Evolutionary conservation across 2,113 vertebrate genomes (phyloP), one percentile per base, ranked within the genome.

Genomic region (Psittacula cyanocephala): DNA sequence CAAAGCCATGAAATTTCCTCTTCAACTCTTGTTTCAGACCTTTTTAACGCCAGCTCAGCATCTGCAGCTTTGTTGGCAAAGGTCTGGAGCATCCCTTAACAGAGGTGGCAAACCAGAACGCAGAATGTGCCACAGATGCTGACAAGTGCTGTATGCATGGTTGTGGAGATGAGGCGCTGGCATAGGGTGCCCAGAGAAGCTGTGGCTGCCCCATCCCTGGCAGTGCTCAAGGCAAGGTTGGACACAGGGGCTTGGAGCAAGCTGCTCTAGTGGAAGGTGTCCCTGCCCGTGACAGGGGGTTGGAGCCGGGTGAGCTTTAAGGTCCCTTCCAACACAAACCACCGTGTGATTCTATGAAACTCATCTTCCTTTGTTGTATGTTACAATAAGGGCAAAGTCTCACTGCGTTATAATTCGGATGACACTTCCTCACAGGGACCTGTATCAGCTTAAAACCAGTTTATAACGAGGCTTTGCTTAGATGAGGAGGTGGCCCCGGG

Each of bases 121-220:
- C 28, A 49, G 64, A 13, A 7, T 7, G 35, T 18, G 35, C 33
- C 47, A 35, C 52, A 57, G 63, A 77, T 46, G 70, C 46, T 67
- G 18, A 0, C 12, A 71, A 55, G 39, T 6, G n/a, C 13, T 27
- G 29, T 23, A 13, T 10, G 33, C 2, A 3, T 25, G 18, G 50
- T 33, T n/a, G 22, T 62, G 22, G 60, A 79, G 28, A n/a, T 15
- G 20, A n/a, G 57, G 3, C 4, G 3, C 22, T 15, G 8, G 13
- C 57, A 4, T 20, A 59, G 20, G 55, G 20, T 59, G 33, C 33
- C 33, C 55, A 24, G 33, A 59, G 57, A 59, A 59, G 57, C 57
- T 23, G 33, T n/a, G 57, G 33, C 57, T 59, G 57, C 57, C 20
- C 33, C 33, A 59, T 23, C 33, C 33, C 13, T 59, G 33, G 9